Conservation (phyloP, 1,140 invertebrate species). For the Lepidostoma basale region DNA sequence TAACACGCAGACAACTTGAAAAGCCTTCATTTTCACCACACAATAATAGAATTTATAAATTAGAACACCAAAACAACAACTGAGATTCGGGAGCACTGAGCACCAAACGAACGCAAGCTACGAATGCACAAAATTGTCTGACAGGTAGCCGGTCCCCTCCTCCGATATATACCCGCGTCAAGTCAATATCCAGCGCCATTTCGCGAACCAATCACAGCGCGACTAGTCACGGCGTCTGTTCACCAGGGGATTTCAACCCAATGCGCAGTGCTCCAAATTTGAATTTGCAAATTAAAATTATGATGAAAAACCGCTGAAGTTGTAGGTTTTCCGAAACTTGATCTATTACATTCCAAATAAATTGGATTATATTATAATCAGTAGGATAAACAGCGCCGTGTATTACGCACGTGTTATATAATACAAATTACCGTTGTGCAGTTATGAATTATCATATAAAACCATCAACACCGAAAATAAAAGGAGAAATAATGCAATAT, state of each 20-base stretch:
- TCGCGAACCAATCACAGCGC: neutral
- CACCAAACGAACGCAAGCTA: neutral
- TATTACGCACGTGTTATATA: too few species aligned
- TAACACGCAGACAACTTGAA: slow-evolving; percentile 41
- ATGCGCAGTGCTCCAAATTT: neutral
- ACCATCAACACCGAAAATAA: too few species aligned
- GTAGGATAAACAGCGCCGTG: too few species aligned
- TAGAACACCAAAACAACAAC: slow-evolving; percentile 21
- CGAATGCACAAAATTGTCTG: neutral
- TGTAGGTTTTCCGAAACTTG: neutral
- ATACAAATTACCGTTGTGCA: too few species aligned
- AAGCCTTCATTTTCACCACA: slow-evolving; percentile 37
- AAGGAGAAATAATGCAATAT: too few species aligned
- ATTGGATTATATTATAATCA: too few species aligned
- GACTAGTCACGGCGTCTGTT: neutral
- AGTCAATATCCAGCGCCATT: slow-evolving; percentile 18
- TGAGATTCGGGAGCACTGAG: slow-evolving; percentile 9
- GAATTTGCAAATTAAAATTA: neutral
- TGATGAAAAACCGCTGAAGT: neutral
- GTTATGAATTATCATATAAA: too few species aligned
- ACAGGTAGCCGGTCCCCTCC: neutral
- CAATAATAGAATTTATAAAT: slow-evolving; percentile 1
- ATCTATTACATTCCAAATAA: neutral
- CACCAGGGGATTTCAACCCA: neutral
- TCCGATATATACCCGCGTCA: slow-evolving; percentile 14